Evolutionary conservation across 1,140 invertebrate genomes (phyloP).

Genomic region (Thereuonema tuberculata): DNA sequence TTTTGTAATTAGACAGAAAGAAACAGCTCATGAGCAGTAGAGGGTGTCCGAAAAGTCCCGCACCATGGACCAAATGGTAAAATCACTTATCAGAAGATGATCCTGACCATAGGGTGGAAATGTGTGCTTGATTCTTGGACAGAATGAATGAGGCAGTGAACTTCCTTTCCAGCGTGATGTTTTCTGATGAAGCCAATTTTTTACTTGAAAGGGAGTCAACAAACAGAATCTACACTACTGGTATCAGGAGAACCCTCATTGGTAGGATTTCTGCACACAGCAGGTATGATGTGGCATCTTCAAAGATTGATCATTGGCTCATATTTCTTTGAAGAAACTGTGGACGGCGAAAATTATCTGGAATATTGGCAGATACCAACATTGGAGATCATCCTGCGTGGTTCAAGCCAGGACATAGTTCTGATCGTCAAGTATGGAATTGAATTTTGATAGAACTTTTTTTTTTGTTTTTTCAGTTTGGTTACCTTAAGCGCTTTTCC

Average conservation of each 20-base stretch:
- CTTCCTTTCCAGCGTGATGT: background rate
- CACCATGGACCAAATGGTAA: too few species aligned
- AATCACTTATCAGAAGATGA: background rate
- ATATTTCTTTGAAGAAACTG: background rate
- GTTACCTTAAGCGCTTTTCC: too few species aligned
- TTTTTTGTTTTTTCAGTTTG: too few species aligned
- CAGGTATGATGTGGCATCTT: background rate
- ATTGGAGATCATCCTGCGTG: background rate
- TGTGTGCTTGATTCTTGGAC: background rate
- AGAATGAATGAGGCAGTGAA: background rate
- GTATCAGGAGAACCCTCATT: background rate
- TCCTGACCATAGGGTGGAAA: background rate
- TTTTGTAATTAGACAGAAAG: too few species aligned
- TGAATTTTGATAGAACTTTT: too few species aligned
- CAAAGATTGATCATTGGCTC: background rate
- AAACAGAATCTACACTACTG: background rate
- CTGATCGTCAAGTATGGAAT: too few species aligned
- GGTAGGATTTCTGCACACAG: background rate
- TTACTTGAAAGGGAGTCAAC: background rate
- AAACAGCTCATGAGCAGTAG: too few species aligned
- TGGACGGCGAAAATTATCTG: background rate
- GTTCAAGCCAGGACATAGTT: background rate
- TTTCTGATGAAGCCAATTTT: background rate
- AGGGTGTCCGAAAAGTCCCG: too few species aligned
- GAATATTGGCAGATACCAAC: background rate